phyloP scores from a whole-genome alignment of 2,113 vertebrate species.

The Rallus limicola region DNA sequence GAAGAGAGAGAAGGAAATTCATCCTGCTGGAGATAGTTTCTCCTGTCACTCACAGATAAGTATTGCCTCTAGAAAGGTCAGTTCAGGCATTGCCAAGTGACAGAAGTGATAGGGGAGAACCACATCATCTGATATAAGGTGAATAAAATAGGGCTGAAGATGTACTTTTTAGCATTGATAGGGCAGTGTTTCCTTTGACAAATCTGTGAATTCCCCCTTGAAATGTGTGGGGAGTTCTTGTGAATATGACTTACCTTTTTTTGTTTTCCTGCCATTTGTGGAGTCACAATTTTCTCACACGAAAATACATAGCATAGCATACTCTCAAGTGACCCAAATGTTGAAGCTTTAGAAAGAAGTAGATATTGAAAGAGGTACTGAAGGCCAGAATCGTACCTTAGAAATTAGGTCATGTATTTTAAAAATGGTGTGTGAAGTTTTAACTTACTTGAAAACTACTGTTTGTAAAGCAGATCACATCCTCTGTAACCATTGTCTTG shows the following conservation, averaged over 20 bases:
- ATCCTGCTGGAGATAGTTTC: slow-evolving; percentile 59
- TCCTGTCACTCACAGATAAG: slow-evolving; percentile 63
- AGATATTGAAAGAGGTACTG: not conserved
- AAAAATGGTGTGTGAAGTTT: not conserved
- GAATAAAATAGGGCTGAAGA: slow-evolving; percentile 24
- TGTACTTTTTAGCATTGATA: not conserved
- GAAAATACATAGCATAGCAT: not conserved
- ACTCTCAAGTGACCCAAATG: not conserved
- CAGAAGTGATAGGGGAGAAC: slow-evolving; percentile 55
- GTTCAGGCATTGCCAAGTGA: slow-evolving; percentile 61
- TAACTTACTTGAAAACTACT: not conserved
- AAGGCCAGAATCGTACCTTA: not conserved
- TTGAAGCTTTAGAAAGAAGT: not conserved
- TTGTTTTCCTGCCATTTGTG: not conserved
- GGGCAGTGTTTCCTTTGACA: not conserved
- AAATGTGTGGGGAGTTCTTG: not conserved
- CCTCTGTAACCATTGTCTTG: not conserved
- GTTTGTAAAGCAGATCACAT: not conserved
- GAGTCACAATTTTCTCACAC: not conserved
- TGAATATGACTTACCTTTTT: not conserved
- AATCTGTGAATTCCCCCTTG: slow-evolving; percentile 4
- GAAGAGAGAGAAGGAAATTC: slow-evolving; percentile 53
- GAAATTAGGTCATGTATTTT: not conserved
- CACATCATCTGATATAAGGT: slow-evolving; percentile 45
- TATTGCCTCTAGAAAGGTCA: slow-evolving; percentile 72